A percentile compares a stretch with the other conserved stretches of the same genome.
phyloP scores from a whole-genome alignment of 2,888 invertebrate genomes.

The Pherbina coryleti region DNA sequence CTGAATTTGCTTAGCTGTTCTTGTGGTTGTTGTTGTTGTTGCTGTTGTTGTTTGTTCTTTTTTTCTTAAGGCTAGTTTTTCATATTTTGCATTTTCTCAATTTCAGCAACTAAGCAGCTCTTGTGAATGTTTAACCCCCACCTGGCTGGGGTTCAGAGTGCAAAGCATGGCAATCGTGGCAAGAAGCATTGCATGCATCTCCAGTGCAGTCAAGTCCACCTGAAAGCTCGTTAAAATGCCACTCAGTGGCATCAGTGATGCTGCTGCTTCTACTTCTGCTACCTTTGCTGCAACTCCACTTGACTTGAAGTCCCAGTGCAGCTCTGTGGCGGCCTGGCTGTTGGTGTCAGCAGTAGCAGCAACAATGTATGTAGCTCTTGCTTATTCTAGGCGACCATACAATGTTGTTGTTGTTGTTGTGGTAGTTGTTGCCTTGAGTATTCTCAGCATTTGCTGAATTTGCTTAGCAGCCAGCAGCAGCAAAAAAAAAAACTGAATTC shows the following conservation, averaged over 20 bases:
- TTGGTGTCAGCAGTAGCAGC: not conserved
- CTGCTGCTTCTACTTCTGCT: not conserved
- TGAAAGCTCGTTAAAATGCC: constrained; percentile 36
- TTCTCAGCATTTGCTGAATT: constrained; percentile 17
- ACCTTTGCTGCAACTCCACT: not conserved
- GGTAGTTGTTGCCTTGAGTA: not conserved
- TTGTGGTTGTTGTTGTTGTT: no score
- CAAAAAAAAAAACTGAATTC: not conserved
- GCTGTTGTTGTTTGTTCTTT: not conserved
- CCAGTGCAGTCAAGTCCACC: constrained; percentile 24
- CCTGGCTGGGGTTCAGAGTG: not conserved
- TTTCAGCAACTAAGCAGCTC: not conserved
- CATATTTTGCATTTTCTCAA: not conserved
- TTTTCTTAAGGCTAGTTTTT: not conserved
- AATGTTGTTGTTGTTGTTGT: constrained; percentile 16
- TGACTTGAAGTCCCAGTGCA: not conserved
- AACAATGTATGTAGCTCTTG: no score
- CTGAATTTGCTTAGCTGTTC: not conserved
- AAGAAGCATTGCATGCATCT: not conserved
- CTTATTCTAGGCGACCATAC: not conserved
- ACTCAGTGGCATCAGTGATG: constrained; percentile 24
- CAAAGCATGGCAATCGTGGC: not conserved
- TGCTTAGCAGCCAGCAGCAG: not conserved
- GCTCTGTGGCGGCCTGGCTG: not conserved
- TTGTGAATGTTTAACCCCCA: not conserved